Conservation (phyloP, 2,797 vertebrate species). For the Loris lydekkerianus region DNA sequence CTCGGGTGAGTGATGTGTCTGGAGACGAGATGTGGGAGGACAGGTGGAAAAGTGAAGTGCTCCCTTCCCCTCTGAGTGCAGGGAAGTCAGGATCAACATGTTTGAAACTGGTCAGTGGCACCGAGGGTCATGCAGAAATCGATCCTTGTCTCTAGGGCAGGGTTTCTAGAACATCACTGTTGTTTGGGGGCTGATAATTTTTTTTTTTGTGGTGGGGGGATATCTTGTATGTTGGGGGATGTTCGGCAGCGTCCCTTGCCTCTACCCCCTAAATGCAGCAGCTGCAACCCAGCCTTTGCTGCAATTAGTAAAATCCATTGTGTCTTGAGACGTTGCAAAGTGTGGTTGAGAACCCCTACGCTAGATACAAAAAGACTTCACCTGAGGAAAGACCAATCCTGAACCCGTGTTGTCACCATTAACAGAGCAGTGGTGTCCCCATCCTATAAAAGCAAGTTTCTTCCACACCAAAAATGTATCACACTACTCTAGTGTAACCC, state of each 20-base stretch:
- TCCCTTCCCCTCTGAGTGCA: not conserved
- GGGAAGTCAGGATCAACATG: not conserved
- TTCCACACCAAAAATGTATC: accelerated
- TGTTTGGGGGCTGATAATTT: not conserved
- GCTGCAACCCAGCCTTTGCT: too few relatives aligned
- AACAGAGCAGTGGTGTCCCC: not conserved
- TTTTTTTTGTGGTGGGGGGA: not conserved
- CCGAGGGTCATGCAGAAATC: not conserved
- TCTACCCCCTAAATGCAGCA: not conserved
- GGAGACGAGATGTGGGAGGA: not conserved
- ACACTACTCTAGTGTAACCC: not conserved
- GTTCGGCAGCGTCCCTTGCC: not conserved
- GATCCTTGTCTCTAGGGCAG: not conserved
- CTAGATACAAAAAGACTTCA: not conserved
- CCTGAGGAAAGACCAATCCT: not conserved
- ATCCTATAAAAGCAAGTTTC: not conserved
- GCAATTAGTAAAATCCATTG: not conserved
- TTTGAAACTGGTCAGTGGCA: not conserved
- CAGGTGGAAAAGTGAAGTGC: not conserved
- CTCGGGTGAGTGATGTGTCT: not conserved
- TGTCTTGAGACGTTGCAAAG: not conserved
- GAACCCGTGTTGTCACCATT: not conserved
- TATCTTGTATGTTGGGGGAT: not conserved
- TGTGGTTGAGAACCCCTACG: not conserved
- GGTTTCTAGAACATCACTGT: not conserved